Base-by-base conservation (phyloP, 1,140 invertebrate genomes). In the Hylaeus volcanicus region DNA sequence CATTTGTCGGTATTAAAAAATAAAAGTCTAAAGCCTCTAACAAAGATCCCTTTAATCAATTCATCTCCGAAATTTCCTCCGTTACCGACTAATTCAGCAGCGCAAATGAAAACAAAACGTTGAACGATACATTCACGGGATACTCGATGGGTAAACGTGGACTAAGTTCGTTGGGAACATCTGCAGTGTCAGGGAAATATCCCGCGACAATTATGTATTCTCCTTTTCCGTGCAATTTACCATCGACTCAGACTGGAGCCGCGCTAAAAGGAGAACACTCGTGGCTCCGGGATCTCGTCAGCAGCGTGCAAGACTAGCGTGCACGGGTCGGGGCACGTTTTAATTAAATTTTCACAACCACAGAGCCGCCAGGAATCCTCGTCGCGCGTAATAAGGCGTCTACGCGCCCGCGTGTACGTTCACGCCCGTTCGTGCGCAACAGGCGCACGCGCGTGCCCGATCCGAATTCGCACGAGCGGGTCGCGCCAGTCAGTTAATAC, bases 311-410 rank as follows among this genome's bases (percentile, higher is more conserved):
- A 65, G 73, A 55, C 68, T 53, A 48, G 66, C 51, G 70, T 15
- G 51, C 41, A 41, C 26, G 39, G 45, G 5, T 41, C 43, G 53
- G 70, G 76, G 58, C 65, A 66, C 76, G 82, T 88, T 89, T 89
- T 89, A 89, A 89, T 89, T 89, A 89, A 89, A 89, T 89, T 89
- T 87, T 86, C 86, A 86, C 80, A 61, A 86, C 78, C 81, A 74
- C 82, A 83, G 63, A 58, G 65, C 53, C 73, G 64, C 75, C 8
- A 72, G 70, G 74, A 81, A 85, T 86, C 73, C 79, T 74, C 43
- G 64, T 63, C 53, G 14, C 72, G 41, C 65, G 79, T 77, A 86
- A 87, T 86, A 84, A 86, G 74, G 75, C 63, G 74, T 55, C 12
- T 37, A 72, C 12, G 51, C 60, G 15, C 26, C 1, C 4, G 12